Conservation (phyloP, 2,113 vertebrate genomes). For the Eolophus roseicapilla region DNA sequence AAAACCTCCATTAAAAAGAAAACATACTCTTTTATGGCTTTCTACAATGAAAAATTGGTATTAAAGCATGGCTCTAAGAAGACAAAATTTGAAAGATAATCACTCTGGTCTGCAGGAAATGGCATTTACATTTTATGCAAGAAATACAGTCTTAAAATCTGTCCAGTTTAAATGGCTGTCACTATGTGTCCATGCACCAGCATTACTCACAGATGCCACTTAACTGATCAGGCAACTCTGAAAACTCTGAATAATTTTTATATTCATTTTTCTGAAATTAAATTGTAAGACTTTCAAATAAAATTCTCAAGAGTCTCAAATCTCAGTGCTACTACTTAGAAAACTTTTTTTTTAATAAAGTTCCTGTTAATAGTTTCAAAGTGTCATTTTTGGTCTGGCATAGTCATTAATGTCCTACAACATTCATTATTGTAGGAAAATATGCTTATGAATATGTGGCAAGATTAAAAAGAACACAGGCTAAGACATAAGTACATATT, state of each 20-base stretch:
- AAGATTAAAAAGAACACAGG: background rate
- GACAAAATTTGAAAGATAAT: background rate
- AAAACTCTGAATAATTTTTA: background rate
- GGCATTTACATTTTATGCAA: background rate
- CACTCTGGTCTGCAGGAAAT: background rate
- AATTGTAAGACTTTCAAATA: background rate
- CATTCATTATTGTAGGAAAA: background rate
- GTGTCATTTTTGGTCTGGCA: background rate
- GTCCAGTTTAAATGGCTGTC: constrained; percentile 16
- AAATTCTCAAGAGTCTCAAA: background rate
- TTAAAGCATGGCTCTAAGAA: background rate
- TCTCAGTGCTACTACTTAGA: background rate
- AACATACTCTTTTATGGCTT: background rate
- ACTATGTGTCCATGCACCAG: background rate
- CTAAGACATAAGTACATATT: background rate
- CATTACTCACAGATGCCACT: background rate
- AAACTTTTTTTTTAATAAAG: accelerated
- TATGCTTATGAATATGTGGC: background rate
- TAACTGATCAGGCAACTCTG: constrained; percentile 8
- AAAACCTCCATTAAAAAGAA: constrained; percentile 22
- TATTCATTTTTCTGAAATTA: background rate
- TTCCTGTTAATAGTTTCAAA: background rate
- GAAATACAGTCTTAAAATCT: background rate
- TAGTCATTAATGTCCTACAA: background rate
- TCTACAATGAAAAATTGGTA: background rate